Evolutionary conservation across 1,140 invertebrate species (phyloP), one percentile per base, ranked within the genome.

Genomic region (Chlorops oryzae): DNA sequence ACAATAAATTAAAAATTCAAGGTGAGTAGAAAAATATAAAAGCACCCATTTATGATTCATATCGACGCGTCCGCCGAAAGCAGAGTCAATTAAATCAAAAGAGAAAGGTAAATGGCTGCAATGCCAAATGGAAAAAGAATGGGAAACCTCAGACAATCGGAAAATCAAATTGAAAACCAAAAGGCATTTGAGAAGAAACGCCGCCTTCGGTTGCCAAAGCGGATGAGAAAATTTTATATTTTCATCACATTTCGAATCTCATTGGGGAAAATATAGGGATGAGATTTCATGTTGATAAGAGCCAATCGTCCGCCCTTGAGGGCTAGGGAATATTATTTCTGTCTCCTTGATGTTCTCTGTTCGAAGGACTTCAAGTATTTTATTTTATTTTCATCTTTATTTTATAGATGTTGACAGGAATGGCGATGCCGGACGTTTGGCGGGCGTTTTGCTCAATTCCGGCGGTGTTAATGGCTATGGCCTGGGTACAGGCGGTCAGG

Each of bases 1-100:
- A 70, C 61, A 70, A 70, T 70, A 70, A 70, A 67, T 60, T 70
- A 52, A 70, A 70, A 64, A 70, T 70, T 65, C 63, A 67, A 67
- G 67, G 67, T 70, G 48, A 67, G 63, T 59, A 47, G 38, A 54
- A 52, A 17, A 53, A 50, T 50, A 40, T 41, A 57, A 59, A 57
- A 28, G 34, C 28, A 50, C 35, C 32, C n/a, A n/a, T n/a, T n/a
- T n/a, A n/a, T n/a, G n/a, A n/a, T n/a, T n/a, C n/a, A n/a, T n/a
- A n/a, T n/a, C n/a, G n/a, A n/a, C n/a, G n/a, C n/a, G n/a, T n/a
- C n/a, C n/a, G n/a, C n/a, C n/a, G n/a, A n/a, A n/a, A n/a, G n/a
- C n/a, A n/a, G n/a, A n/a, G n/a, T n/a, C n/a, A n/a, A n/a, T n/a
- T n/a, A n/a, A n/a, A n/a, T n/a, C n/a, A n/a, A n/a, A n/a, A n/a